Base-by-base conservation (phyloP, 2,113 vertebrate species). In the Bostrychus sinensis region DNA sequence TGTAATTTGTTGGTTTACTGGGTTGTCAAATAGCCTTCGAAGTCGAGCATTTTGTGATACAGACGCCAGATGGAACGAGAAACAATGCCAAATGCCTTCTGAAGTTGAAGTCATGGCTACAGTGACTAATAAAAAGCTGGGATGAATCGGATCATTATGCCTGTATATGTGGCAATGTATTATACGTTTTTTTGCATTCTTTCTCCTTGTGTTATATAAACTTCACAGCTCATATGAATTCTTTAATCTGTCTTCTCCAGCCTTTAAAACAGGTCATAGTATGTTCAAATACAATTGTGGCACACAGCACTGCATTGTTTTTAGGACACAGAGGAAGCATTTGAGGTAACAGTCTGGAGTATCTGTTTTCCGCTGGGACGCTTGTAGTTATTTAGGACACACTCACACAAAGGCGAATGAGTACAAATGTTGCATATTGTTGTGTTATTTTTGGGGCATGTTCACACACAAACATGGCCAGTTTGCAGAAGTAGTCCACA, bases 321-420 rank as follows among this genome's bases (percentile, higher is more conserved):
- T 26, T 26, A 28, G 46, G 23, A 12, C 25, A 39, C 37, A 5
- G 20, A 13, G 43, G 13, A 46, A 23, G n/a, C n/a, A n/a, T n/a
- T n/a, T n/a, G n/a, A n/a, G n/a, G 43, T 53, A n/a, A 50, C 34
- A 45, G 23, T 32, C 12, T 45, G 9, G n/a, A n/a, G n/a, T n/a
- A n/a, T n/a, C n/a, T 11, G 37, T 60, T 56, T 26, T 26, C 41
- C 62, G 54, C 26, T 41, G 30, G 46, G 19, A 17, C 41, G 17
- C 19, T 45, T 63, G 19, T 26, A 32, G 4, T 25, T n/a, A n/a
- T n/a, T 10, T 22, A 22, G 43, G 43, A 46, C 43, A 46, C 20
- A 4, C 42, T 46, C 43, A 34, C 10, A 10, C 32, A 5, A n/a
- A n/a, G 20, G 13, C 43, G 20, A 46, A 23, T 10, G 43, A 12